These are phyloP conservation scores for Pseudopleuronectes americanus DNA, from an alignment of 2,797 vertebrate species.

Conservation along the genomic window DNA sequence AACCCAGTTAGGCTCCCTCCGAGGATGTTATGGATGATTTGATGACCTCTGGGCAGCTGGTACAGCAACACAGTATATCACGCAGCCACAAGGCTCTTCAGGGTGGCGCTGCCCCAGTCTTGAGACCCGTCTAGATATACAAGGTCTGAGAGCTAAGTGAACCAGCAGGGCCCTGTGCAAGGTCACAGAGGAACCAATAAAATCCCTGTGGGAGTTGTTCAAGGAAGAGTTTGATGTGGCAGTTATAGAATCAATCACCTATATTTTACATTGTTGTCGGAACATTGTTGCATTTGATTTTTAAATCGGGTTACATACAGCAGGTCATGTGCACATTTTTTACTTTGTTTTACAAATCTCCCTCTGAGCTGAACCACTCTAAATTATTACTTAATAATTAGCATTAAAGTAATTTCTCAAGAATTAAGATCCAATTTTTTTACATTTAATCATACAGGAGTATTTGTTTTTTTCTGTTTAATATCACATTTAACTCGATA, in stretches of 20 bases:
- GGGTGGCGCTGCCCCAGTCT: conserved; percentile 48
- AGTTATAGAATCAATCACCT: background rate
- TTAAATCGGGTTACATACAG: no score
- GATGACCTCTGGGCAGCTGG: conserved; percentile 59
- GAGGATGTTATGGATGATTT: conserved; percentile 65
- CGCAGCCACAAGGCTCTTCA: conserved; percentile 53
- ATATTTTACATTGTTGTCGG: background rate
- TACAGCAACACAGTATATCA: conserved; percentile 66
- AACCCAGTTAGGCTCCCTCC: conserved; percentile 30
- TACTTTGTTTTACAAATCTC: no score
- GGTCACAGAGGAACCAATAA: conserved; percentile 57
- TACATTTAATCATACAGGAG: no score
- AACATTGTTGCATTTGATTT: background rate
- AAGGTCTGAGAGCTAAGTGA: conserved; percentile 43
- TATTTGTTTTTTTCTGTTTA: no score
- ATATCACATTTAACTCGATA: no score
- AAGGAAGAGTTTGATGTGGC: conserved; percentile 1
- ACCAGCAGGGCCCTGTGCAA: conserved; percentile 44
- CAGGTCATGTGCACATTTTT: no score
- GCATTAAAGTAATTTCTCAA: no score
- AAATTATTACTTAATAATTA: no score
- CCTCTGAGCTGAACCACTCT: no score
- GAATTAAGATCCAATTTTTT: no score
- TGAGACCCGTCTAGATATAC: conserved; percentile 45
- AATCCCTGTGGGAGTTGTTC: conserved; percentile 24